Percentiles rank a stretch among this genome's conserved stretches.
phyloP scores from a whole-genome alignment of 2,797 vertebrate genomes.

The Clamator glandarius region DNA sequence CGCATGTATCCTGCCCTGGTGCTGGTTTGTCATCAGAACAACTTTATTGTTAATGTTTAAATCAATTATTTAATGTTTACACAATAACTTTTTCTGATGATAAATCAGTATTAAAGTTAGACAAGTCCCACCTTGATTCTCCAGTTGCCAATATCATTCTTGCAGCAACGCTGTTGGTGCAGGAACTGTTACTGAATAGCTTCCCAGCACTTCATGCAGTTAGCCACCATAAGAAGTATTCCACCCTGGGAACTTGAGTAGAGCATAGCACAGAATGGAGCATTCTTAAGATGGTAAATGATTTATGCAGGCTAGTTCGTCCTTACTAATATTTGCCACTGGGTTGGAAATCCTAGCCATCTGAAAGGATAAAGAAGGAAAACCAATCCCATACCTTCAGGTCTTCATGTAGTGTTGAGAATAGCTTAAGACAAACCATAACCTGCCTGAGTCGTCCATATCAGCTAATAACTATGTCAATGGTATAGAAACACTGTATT shows the following conservation, averaged over 20 bases:
- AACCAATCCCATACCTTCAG: constrained; percentile 38
- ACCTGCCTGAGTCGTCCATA: constrained; percentile 56
- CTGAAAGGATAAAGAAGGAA: constrained; percentile 44
- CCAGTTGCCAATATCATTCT: background rate
- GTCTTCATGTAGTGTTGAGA: constrained; percentile 65
- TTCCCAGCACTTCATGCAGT: background rate
- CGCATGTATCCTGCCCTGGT: background rate
- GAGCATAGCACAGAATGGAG: background rate
- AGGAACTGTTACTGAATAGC: background rate
- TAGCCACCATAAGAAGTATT: background rate
- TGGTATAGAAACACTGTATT: constrained; percentile 91
- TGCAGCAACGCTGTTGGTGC: background rate
- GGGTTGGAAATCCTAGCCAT: constrained; percentile 25
- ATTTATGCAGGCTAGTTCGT: constrained; percentile 9
- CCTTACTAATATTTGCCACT: constrained; percentile 34
- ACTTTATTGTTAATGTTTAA: constrained; percentile 44
- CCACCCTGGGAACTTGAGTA: background rate
- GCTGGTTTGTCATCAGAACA: constrained; percentile 42
- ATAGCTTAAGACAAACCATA: constrained; percentile 62
- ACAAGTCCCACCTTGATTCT: background rate
- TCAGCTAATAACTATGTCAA: constrained; percentile 64
- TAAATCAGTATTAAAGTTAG: constrained; percentile 18
- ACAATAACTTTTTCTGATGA: constrained; percentile 20
- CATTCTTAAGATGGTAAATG: background rate
- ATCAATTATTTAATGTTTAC: constrained; percentile 39